These are phyloP conservation scores for Gallinago undulata DNA, from an alignment of 2,113 vertebrate species.

Conservation along the genomic window DNA sequence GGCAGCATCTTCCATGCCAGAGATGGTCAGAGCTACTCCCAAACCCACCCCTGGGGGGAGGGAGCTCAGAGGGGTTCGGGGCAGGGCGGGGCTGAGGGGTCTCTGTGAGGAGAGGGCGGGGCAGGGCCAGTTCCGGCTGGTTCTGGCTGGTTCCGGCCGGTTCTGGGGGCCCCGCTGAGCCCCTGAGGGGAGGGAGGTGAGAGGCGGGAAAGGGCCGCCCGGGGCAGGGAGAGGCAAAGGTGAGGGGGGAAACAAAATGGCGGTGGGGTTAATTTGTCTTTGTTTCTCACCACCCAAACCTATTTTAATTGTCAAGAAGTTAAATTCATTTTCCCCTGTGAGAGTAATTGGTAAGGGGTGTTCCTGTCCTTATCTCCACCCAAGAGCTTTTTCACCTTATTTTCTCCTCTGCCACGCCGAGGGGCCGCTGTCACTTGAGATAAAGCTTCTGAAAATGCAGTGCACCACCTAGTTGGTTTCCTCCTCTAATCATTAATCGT, in stretches of 20 bases:
- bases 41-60: rapidly evolving
- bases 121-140: rapidly evolving
- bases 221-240: too few relatives aligned
- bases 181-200: rapidly evolving
- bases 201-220: rapidly evolving
- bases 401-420: neutral
- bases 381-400: neutral
- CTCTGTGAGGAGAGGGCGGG: too few relatives aligned
- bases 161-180: neutral
- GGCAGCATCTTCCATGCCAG: rapidly evolving
- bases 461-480: neutral
- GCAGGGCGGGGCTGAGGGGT: rapidly evolving
- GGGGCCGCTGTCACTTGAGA: neutral
- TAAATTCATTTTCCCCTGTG: neutral
- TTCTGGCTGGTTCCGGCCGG: rapidly evolving
- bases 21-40: rapidly evolving
- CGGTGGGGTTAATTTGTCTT: rapidly evolving
- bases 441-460: neutral
- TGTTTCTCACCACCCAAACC: neutral
- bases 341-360: neutral
- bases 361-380: too few relatives aligned
- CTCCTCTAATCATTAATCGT: neutral
- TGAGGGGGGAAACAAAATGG: neutral
- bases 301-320: neutral
- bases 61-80: rapidly evolving